Percentiles rank a stretch among this genome's conserved stretches.
phyloP scores from a whole-genome alignment of 64 coral and sea anemone species.

The Porites australiensis region DNA sequence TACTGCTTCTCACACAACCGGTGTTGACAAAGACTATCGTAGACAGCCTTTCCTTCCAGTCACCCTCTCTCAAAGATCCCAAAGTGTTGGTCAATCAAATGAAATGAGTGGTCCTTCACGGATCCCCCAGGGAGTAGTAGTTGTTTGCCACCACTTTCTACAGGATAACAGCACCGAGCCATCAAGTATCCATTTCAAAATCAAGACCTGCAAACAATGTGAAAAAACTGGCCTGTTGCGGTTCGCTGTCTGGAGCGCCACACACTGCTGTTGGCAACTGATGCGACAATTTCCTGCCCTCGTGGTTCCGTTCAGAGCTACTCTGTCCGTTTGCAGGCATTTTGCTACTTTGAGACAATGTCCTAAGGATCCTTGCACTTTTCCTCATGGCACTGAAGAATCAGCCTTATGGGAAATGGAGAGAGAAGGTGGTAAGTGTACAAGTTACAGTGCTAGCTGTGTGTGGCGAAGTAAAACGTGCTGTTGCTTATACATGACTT shows the following conservation, averaged over 20 bases:
- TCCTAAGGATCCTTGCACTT: slow-evolving; percentile 6
- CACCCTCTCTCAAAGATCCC: no score
- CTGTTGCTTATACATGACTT: no score
- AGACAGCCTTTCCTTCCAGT: no score
- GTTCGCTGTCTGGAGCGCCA: slow-evolving; percentile 1
- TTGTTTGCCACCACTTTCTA: slow-evolving; percentile 24
- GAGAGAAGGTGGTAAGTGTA: background rate
- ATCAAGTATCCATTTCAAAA: no score
- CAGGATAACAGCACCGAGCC: background rate
- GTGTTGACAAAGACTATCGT: no score
- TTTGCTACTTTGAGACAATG: background rate
- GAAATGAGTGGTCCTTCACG: background rate
- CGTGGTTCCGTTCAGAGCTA: background rate
- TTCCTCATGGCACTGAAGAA: slow-evolving; percentile 14
- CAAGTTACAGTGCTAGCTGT: no score
- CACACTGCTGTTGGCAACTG: background rate
- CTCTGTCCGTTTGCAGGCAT: background rate
- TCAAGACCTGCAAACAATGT: background rate
- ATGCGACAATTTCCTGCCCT: background rate
- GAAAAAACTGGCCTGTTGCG: background rate
- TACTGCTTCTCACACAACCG: no score
- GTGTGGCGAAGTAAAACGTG: no score
- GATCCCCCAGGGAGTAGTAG: background rate
- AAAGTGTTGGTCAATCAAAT: no score
- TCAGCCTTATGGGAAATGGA: background rate